Percentiles rank a stretch among this genome's conserved stretches.
Evolutionary conservation across 1,140 invertebrate species (phyloP).

Genomic region (Leptinotarsa lineolata): DNA sequence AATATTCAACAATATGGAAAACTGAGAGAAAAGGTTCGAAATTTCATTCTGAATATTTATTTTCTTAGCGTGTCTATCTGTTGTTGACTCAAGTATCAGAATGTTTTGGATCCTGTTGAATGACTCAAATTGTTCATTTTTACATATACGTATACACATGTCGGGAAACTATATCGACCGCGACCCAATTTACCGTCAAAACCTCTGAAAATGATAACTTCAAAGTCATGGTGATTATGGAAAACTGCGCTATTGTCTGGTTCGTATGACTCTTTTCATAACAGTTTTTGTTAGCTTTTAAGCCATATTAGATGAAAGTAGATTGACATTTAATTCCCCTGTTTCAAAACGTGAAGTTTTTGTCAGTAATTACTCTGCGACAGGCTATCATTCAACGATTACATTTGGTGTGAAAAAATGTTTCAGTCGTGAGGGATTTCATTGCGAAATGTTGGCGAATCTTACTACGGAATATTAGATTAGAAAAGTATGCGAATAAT

Average conservation of each 20-base stretch:
- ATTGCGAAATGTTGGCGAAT: not conserved
- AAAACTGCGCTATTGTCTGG: slow-evolving; percentile 12
- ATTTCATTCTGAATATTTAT: too few species aligned
- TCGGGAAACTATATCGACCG: too few species aligned
- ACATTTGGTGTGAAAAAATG: not conserved
- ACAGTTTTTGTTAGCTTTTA: slow-evolving; percentile 14
- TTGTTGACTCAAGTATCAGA: too few species aligned
- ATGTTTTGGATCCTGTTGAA: too few species aligned
- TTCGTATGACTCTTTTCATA: not conserved
- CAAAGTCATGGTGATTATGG: slow-evolving; percentile 14
- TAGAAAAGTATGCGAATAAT: not conserved
- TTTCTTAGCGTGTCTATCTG: too few species aligned
- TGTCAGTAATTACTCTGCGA: slow-evolving; percentile 10
- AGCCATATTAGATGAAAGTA: slow-evolving; percentile 16
- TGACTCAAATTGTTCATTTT: too few species aligned
- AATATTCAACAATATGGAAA: too few species aligned
- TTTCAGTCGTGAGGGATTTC: not conserved
- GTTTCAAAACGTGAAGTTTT: slow-evolving; percentile 17
- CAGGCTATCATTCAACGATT: slow-evolving; percentile 16
- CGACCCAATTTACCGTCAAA: too few species aligned
- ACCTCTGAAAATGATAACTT: too few species aligned
- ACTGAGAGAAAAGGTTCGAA: too few species aligned
- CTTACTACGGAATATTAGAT: not conserved
- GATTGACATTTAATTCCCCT: slow-evolving; percentile 24
- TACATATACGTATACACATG: too few species aligned